phyloP scores from a whole-genome alignment of 2,797 vertebrate species.

The Sus cebifrons region DNA sequence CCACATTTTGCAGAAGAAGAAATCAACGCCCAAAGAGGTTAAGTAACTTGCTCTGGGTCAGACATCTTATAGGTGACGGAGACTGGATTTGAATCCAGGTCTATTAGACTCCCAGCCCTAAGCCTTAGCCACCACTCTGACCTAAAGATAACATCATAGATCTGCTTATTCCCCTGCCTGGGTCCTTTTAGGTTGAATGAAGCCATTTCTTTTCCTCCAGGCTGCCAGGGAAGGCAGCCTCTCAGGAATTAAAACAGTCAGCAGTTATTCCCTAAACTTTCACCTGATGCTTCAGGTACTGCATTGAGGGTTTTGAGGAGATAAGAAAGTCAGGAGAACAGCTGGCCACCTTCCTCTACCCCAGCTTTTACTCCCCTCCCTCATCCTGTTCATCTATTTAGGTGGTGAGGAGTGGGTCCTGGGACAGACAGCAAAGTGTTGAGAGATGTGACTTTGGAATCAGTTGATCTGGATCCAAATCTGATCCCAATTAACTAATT shows the following conservation, averaged over 20 bases:
- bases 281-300: background rate
- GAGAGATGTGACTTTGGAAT: conserved; percentile 17
- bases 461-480: conserved; percentile 28
- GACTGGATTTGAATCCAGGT: background rate
- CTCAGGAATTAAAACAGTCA: background rate
- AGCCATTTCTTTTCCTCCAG: conserved; percentile 18
- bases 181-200: background rate
- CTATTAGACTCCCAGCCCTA: conserved; percentile 7
- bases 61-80: conserved; percentile 22
- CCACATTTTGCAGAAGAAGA: conserved; percentile 35
- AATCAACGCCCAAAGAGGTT: conserved; percentile 42
- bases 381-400: background rate
- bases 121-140: background rate
- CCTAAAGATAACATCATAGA: conserved; percentile 20
- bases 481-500: background rate
- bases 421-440: background rate
- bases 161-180: background rate
- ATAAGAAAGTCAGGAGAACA: background rate
- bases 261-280: conserved; percentile 6
- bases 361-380: background rate
- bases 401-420: background rate
- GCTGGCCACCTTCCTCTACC: background rate
- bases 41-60: conserved; percentile 17
- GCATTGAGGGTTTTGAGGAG: background rate
- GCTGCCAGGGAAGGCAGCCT: background rate